phyloP scores from a whole-genome alignment of 1,140 invertebrate genomes.

The Steinernema feltiae region DNA sequence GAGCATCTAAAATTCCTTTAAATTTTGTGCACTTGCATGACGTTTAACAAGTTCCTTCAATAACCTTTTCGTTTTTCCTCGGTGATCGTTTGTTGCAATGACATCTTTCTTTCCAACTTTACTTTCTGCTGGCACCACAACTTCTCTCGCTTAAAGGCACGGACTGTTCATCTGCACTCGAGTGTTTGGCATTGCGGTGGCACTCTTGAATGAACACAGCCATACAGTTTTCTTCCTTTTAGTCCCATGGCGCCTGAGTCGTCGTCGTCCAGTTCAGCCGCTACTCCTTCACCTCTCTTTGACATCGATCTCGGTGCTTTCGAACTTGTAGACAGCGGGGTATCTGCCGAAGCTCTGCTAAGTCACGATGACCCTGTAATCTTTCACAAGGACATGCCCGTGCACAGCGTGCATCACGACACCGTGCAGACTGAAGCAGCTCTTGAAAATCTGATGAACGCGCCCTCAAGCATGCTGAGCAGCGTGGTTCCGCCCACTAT shows the following conservation, averaged over 20 bases:
- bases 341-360: conserved; percentile 49
- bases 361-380: conserved; percentile 56
- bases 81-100: background rate
- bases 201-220: background rate
- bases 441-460: conserved; percentile 57
- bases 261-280: conserved; percentile 24
- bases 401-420: conserved; percentile 57
- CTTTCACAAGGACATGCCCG: conserved; percentile 55
- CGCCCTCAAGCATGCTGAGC: conserved; percentile 49
- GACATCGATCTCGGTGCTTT: conserved; percentile 56
- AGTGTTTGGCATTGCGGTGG: conserved; percentile 14
- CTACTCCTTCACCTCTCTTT: conserved; percentile 38
- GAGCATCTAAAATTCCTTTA: background rate
- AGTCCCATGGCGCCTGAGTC: conserved; percentile 33
- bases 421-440: conserved; percentile 57
- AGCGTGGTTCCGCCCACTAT: conserved; percentile 49
- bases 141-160: conserved; percentile 16
- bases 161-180: background rate
- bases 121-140: background rate
- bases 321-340: conserved; percentile 52
- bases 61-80: background rate
- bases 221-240: conserved; percentile 15
- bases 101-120: conserved; percentile 12
- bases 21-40: background rate
- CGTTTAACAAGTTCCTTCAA: background rate